Percentiles rank a stretch among this genome's conserved stretches.
phyloP scores from a whole-genome alignment of 2,888 invertebrate species.

The Tortrix viridana region DNA sequence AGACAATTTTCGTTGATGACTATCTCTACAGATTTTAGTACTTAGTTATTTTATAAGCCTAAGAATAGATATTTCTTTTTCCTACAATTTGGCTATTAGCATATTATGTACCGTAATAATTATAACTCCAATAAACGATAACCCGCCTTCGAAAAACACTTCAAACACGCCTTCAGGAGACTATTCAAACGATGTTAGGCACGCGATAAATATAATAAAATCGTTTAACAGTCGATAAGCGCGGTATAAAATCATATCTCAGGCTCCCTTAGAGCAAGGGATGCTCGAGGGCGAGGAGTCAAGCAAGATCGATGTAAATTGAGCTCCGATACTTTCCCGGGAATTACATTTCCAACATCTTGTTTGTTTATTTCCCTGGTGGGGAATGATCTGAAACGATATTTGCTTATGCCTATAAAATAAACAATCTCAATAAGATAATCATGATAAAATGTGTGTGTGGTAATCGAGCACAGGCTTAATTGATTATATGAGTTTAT shows the following conservation, averaged over 20 bases:
- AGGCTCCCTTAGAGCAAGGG: slow-evolving; percentile 45
- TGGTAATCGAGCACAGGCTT: background rate
- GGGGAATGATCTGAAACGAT: slow-evolving; percentile 13
- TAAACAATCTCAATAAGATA: background rate
- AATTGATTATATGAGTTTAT: too few relatives aligned
- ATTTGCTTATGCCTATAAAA: slow-evolving; percentile 2
- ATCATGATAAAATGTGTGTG: background rate
- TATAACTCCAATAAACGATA: background rate
- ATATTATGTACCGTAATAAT: too few relatives aligned
- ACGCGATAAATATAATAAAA: slow-evolving; percentile 50
- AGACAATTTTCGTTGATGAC: too few relatives aligned
- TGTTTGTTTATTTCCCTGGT: slow-evolving; percentile 34
- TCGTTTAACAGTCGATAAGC: slow-evolving; percentile 55
- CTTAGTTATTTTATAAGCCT: too few relatives aligned
- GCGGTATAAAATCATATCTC: slow-evolving; percentile 54
- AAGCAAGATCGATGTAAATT: slow-evolving; percentile 57
- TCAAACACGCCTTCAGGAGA: slow-evolving; percentile 15
- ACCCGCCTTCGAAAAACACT: slow-evolving; percentile 8
- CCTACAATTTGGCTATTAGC: too few relatives aligned
- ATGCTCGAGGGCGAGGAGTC: slow-evolving; percentile 49
- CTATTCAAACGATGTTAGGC: slow-evolving; percentile 27
- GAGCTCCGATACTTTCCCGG: slow-evolving; percentile 34
- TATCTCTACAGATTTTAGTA: too few relatives aligned
- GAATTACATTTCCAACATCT: slow-evolving; percentile 34
- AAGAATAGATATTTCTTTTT: too few relatives aligned